Percentiles rank a stretch among this genome's conserved stretches.
phyloP scores from a whole-genome alignment of 1,140 invertebrate species.

The Cydia pomonella region DNA sequence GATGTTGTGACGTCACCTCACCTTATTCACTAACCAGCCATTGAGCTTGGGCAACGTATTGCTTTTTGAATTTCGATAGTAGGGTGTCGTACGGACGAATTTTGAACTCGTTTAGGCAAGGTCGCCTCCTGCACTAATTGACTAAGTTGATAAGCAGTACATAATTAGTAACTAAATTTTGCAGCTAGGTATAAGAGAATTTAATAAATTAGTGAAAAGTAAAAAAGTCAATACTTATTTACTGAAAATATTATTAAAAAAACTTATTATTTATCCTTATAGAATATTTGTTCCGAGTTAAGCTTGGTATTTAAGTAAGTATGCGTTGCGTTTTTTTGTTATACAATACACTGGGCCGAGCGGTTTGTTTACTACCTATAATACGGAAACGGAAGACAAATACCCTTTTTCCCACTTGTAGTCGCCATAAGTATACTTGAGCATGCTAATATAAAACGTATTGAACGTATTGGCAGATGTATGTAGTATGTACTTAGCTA shows the following conservation, averaged over 20 bases:
- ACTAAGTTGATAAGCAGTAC: neutral
- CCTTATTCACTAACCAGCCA: conserved; percentile 61
- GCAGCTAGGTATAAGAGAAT: too few species aligned
- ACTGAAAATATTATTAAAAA: too few species aligned
- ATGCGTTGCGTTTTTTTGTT: neutral
- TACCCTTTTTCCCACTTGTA: neutral
- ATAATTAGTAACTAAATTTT: too few species aligned
- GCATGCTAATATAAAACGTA: neutral
- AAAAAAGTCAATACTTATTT: too few species aligned
- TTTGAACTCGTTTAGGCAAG: conserved; percentile 28
- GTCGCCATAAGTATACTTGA: neutral
- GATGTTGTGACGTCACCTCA: conserved; percentile 76
- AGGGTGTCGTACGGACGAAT: neutral
- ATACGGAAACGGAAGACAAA: conserved; percentile 9
- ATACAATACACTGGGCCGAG: neutral
- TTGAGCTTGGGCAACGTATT: conserved; percentile 42
- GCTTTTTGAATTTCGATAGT: conserved; percentile 31
- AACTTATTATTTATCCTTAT: too few species aligned
- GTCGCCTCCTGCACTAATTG: conserved; percentile 1
- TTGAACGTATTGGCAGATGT: conserved; percentile 7
- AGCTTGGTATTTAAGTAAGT: too few species aligned
- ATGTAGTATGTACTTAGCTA: neutral
- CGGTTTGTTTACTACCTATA: neutral
- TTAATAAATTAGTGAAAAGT: too few species aligned
- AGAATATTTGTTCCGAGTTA: too few species aligned